Conservation (phyloP, 2,888 invertebrate genomes). For the Epinotia brunnichana region DNA sequence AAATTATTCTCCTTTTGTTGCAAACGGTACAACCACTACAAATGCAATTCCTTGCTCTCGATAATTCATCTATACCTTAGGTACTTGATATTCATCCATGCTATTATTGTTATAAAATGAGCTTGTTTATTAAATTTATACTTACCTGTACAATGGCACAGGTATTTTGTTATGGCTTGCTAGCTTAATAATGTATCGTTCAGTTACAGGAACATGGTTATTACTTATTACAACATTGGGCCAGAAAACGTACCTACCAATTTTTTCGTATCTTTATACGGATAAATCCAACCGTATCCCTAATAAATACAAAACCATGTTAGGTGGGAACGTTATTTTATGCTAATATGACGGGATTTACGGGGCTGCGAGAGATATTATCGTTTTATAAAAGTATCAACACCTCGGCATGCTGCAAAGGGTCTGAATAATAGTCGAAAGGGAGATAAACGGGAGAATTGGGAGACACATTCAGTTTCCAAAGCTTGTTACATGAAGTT, state of each 20-base stretch:
- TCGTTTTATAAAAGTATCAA: constrained; percentile 20
- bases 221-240: neutral
- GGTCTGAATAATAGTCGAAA: neutral
- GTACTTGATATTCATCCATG: too few species aligned
- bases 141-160: too few species aligned
- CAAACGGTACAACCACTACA: too few species aligned
- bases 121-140: too few species aligned
- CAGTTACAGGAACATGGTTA: too few species aligned
- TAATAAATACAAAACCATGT: constrained; percentile 15
- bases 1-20: too few species aligned
- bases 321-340: constrained; percentile 22
- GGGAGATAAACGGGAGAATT: neutral
- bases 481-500: neutral
- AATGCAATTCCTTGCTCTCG: too few species aligned
- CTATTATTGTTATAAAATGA: too few species aligned
- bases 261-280: constrained; percentile 14
- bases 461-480: neutral
- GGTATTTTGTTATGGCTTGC: too few species aligned
- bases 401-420: constrained; percentile 2
- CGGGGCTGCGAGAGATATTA: constrained; percentile 25
- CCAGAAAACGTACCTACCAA: neutral
- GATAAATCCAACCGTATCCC: constrained; percentile 6
- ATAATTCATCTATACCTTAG: too few species aligned
- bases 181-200: too few species aligned
- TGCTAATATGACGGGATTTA: constrained; percentile 38